phyloP scores from a whole-genome alignment of 2,113 vertebrate species.

The Cygnus atratus region DNA sequence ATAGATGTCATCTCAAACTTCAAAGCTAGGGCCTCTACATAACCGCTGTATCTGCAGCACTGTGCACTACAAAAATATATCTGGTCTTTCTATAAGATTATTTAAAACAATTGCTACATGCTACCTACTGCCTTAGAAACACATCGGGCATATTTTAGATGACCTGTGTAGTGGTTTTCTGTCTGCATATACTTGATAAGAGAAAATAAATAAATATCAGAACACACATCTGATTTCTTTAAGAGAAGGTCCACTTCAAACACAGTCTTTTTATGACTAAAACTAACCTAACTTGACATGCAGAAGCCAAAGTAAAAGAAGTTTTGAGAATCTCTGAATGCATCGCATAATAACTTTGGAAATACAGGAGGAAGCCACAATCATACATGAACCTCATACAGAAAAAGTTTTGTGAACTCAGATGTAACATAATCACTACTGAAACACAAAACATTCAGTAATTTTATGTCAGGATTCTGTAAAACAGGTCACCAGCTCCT shows the following conservation, averaged over 20 bases:
- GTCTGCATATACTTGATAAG: neutral
- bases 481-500: neutral
- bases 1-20: neutral
- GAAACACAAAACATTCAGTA: neutral
- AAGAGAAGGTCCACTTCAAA: neutral
- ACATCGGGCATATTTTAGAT: neutral
- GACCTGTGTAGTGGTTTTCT: neutral
- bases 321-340: neutral
- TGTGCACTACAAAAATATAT: neutral
- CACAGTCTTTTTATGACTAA: neutral
- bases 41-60: neutral
- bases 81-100: neutral
- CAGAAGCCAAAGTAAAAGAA: neutral
- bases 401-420: neutral
- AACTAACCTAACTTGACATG: neutral
- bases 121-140: slow-evolving; percentile 10
- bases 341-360: neutral
- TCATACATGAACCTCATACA: neutral
- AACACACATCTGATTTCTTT: neutral
- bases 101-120: neutral
- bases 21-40: neutral
- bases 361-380: neutral
- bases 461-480: neutral
- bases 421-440: neutral
- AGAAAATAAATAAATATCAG: neutral